Conservation (phyloP, 2,888 invertebrate genomes). For the Leptothorax acervorum region DNA sequence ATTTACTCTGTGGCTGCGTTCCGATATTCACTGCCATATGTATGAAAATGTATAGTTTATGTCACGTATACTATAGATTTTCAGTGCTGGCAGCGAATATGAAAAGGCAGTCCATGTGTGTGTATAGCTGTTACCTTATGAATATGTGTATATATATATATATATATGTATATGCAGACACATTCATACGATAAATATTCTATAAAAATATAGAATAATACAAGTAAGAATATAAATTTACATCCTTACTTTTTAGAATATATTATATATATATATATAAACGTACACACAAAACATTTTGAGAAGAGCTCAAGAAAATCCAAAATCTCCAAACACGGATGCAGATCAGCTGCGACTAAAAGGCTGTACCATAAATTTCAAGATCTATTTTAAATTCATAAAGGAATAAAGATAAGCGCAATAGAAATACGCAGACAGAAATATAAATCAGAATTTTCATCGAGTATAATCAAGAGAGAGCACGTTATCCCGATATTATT, state of each 20-base stretch:
- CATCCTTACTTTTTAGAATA: neutral
- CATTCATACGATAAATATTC: no score
- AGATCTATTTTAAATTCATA: neutral
- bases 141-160: neutral
- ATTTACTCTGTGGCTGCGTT: neutral
- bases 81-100: no score
- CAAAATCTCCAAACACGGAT: neutral
- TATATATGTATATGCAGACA: neutral
- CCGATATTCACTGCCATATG: no score
- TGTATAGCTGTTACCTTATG: no score
- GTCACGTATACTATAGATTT: no score
- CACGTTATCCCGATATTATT: slow-evolving; percentile 10
- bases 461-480: neutral
- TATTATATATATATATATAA: neutral
- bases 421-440: neutral
- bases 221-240: neutral
- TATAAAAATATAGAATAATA: neutral
- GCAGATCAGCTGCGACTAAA: neutral
- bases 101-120: no score
- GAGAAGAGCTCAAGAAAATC: neutral
- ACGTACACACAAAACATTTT: neutral
- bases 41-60: no score
- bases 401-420: neutral
- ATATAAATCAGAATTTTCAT: neutral
- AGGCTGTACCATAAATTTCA: neutral